Conservation (phyloP, 2,888 invertebrate species). For the Drosophila rubida region DNA sequence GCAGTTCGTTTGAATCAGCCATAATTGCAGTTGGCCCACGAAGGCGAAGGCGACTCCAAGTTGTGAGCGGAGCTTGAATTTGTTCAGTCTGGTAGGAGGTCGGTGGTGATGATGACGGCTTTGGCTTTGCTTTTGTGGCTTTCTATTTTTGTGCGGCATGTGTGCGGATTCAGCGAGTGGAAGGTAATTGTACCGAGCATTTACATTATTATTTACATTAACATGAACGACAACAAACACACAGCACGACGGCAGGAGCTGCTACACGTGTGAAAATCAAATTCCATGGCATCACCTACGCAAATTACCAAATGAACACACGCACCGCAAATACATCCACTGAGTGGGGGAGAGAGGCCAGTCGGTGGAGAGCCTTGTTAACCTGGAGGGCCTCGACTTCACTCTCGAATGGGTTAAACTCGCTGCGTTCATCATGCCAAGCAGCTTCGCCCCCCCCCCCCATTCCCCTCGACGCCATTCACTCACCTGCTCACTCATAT, state of each 20-base stretch:
- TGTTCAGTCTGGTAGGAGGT: constrained; percentile 3
- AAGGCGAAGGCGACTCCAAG: neutral
- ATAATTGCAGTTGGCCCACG: constrained; percentile 54
- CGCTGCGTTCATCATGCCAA: constrained; percentile 63
- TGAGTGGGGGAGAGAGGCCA: neutral
- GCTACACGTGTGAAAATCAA: constrained; percentile 83
- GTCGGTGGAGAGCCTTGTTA: constrained; percentile 8
- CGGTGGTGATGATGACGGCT: neutral
- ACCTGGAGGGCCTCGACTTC: constrained; percentile 26
- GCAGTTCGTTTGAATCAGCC: constrained; percentile 28
- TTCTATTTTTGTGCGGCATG: constrained; percentile 68
- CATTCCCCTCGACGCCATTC: neutral
- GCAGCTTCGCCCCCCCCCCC: constrained; percentile 39
- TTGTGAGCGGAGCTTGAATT: constrained; percentile 5
- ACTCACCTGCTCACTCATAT: constrained; percentile 22
- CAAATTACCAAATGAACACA: constrained; percentile 78
- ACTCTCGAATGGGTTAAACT: constrained; percentile 64
- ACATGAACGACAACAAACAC: constrained; percentile 68
- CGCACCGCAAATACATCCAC: constrained; percentile 46
- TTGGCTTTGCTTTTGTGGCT: constrained; percentile 16
- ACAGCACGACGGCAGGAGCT: constrained; percentile 16
- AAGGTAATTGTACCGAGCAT: constrained; percentile 74
- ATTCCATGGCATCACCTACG: constrained; percentile 82
- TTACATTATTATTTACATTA: constrained; percentile 73
- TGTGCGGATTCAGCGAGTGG: constrained; percentile 73